These are phyloP conservation scores for Papilio demoleus DNA, from an alignment of 2,888 invertebrate species.

Conservation along the genomic window DNA sequence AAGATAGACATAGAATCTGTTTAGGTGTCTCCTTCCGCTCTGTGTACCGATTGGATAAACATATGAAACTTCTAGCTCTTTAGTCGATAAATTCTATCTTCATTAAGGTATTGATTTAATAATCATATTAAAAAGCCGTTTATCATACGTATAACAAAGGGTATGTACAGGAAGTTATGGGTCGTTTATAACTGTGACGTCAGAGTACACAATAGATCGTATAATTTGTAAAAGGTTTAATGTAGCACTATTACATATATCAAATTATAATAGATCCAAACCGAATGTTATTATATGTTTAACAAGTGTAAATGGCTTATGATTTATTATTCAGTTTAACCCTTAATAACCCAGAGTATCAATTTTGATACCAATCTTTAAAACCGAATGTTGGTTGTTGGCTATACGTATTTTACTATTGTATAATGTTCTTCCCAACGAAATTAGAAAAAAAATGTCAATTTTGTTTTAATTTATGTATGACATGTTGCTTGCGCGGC, in stretches of 20 bases:
- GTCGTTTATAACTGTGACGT: constrained; percentile 29
- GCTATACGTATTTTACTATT: too few relatives aligned
- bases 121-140: constrained; percentile 9
- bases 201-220: constrained; percentile 29
- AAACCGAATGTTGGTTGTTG: too few relatives aligned
- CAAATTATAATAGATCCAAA: constrained; percentile 15
- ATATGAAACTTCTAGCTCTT: too few relatives aligned
- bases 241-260: constrained; percentile 25
- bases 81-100: not conserved
- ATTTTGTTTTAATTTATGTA: too few relatives aligned
- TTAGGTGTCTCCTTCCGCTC: too few relatives aligned
- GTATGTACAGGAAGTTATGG: constrained; percentile 29
- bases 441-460: too few relatives aligned
- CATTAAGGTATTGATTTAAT: not conserved
- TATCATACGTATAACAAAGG: constrained; percentile 25
- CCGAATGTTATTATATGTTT: constrained; percentile 11
- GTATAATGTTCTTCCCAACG: too few relatives aligned
- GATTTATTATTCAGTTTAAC: not conserved
- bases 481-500: too few relatives aligned
- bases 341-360: too few relatives aligned
- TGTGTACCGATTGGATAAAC: too few relatives aligned
- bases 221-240: constrained; percentile 19
- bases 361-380: too few relatives aligned
- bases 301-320: not conserved
- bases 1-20: too few relatives aligned